phyloP scores from a whole-genome alignment of 1,140 invertebrate species.

The Melanaphis sacchari region DNA sequence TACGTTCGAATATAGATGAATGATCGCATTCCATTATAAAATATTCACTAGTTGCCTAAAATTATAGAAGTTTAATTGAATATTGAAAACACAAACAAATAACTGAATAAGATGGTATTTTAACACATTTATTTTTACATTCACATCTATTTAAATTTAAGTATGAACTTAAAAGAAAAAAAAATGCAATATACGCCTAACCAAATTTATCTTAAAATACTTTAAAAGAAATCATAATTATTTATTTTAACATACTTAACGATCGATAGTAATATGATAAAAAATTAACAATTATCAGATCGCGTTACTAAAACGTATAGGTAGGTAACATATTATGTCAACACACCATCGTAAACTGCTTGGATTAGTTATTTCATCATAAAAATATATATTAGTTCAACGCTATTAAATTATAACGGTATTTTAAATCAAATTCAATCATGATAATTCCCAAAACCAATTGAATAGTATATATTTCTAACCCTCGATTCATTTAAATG shows the following conservation, averaged over 20 bases:
- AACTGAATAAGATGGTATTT: neutral
- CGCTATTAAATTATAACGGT: neutral
- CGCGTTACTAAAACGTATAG: neutral
- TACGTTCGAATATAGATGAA: neutral
- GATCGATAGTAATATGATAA: neutral
- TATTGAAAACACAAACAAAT: neutral
- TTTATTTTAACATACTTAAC: neutral
- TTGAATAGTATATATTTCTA: neutral
- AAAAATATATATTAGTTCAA: neutral
- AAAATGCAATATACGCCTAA: neutral
- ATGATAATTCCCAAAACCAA: neutral
- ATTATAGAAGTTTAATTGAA: neutral
- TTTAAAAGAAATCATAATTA: neutral
- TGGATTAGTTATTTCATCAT: neutral
- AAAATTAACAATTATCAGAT: conserved; percentile 40
- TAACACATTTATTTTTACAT: neutral
- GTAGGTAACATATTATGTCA: neutral
- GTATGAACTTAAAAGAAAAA: neutral
- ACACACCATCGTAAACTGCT: neutral
- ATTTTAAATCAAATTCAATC: conserved; percentile 4
- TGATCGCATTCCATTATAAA: neutral
- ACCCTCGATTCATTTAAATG: neutral
- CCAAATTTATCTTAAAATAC: neutral
- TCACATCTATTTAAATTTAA: neutral
- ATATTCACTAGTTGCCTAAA: neutral